A percentile compares a stretch with the other conserved stretches of the same genome.
phyloP scores from a whole-genome alignment of 2,797 vertebrate species.

The Microchirus variegatus region DNA sequence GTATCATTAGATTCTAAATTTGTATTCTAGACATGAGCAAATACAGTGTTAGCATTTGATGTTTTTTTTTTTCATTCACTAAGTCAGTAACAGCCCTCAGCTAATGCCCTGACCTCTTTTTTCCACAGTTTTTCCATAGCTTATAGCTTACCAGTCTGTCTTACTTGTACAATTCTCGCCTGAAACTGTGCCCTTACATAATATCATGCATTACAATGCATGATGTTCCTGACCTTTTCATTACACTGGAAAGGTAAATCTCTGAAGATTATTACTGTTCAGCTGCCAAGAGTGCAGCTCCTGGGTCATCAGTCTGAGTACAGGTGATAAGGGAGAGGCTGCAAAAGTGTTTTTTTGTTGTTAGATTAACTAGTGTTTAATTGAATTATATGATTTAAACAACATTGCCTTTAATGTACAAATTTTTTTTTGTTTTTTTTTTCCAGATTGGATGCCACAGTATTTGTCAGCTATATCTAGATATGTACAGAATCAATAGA shows the following conservation, averaged over 20 bases:
- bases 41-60: too few relatives aligned
- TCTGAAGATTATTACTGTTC: slow-evolving; percentile 34
- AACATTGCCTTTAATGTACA: slow-evolving; percentile 14
- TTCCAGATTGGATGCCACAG: slow-evolving; percentile 9
- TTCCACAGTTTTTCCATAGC: background rate
- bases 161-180: slow-evolving; percentile 21
- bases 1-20: too few relatives aligned
- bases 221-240: slow-evolving; percentile 60
- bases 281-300: slow-evolving; percentile 31
- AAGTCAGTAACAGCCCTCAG: slow-evolving; percentile 33
- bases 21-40: too few relatives aligned
- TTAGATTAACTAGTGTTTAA: slow-evolving; percentile 25
- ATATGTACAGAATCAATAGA: slow-evolving; percentile 9
- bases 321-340: slow-evolving; percentile 2
- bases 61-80: background rate
- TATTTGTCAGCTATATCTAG: slow-evolving; percentile 36
- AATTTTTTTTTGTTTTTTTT: slow-evolving; percentile 34
- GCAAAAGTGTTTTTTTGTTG: slow-evolving; percentile 6
- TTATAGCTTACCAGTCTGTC: slow-evolving; percentile 10
- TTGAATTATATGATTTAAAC: slow-evolving; percentile 36
- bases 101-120: slow-evolving; percentile 40
- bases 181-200: slow-evolving; percentile 44
- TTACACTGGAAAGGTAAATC: slow-evolving; percentile 40
- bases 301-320: slow-evolving; percentile 1
- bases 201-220: slow-evolving; percentile 38